phyloP scores from a whole-genome alignment of 2,888 invertebrate species.

The Ramazzottius varieornatus region DNA sequence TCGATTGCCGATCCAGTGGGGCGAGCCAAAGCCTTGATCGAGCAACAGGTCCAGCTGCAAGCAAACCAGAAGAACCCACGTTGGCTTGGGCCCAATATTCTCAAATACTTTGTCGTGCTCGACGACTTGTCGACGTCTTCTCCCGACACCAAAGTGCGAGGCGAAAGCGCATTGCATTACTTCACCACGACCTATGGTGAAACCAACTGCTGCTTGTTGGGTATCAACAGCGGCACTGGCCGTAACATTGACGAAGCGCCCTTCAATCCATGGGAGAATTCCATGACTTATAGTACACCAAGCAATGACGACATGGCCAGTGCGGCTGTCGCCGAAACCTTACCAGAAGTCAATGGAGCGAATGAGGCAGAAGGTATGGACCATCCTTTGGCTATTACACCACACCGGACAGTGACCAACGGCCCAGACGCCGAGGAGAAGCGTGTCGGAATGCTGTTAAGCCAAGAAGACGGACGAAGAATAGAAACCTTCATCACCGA shows the following conservation, averaged over 20 bases:
- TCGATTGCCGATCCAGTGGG: slow-evolving; percentile 20
- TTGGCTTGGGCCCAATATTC: slow-evolving; percentile 38
- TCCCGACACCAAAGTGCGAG: slow-evolving; percentile 3
- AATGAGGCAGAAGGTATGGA: not conserved
- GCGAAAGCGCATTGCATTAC: slow-evolving; percentile 6
- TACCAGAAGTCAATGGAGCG: not conserved
- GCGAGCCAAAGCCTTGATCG: slow-evolving; percentile 18
- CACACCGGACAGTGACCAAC: not conserved
- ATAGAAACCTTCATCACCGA: slow-evolving; percentile 58
- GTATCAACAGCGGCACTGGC: slow-evolving; percentile 43
- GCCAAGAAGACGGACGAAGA: slow-evolving; percentile 20
- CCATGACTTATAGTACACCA: too few species aligned
- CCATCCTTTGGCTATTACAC: not conserved
- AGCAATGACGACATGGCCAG: not conserved
- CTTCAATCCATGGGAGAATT: not conserved
- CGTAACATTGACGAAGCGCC: not conserved
- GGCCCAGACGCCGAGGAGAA: not conserved
- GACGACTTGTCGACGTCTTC: slow-evolving; percentile 40
- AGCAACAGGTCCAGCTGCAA: slow-evolving; percentile 12
- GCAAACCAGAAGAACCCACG: slow-evolving; percentile 14
- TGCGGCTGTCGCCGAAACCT: not conserved
- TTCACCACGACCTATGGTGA: slow-evolving; percentile 46
- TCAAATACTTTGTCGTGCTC: slow-evolving; percentile 63
- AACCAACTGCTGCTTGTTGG: slow-evolving; percentile 58
- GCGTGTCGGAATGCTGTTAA: not conserved